Base-by-base conservation (phyloP, 2,888 invertebrate species). In the Microplitis deprimator region DNA sequence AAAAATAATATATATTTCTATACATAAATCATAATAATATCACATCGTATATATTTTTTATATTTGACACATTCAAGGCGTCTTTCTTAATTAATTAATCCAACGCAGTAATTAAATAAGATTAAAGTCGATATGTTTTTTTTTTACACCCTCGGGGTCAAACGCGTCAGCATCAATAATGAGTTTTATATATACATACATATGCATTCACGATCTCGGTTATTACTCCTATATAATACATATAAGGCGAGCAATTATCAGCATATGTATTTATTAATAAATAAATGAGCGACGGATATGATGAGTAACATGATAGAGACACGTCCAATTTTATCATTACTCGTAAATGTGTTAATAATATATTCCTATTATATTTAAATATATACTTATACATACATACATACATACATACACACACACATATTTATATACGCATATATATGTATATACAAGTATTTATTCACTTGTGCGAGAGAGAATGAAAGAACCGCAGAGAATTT, bases 1-100 rank as follows among this genome's bases (percentile, higher is more conserved):
- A 20, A 20, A 20, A 29, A 29, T 29, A 29, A 29, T 29, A 29
- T 20, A 20, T 20, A 20, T 20, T 20, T 20, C 20, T 20, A 20
- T 20, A 20, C 13, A 50, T 50, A 50, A 50, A 13, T 13, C 13
- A 50, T 50, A 50, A 50, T 50, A 50, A 50, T 50, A 50, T 17
- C 29, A 20, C 20, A 67, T 76, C 60, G 67, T 68, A 50, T 70
- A 62, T 71, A 72, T 59, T 76, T 67, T 59, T 76, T 65, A 70
- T n/a, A 40, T 59, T 59, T 64, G 68, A 79, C 69, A 74, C 78
- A 80, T 68, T 50, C 79, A 73, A 75, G 80, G 77, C 81, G 79
- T 78, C 78, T 68, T 71, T 39, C 79, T 76, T 81, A 82, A 80
- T 82, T 82, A 82, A 82, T 82, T 80, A 79, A 81, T 82, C 81